Conservation (phyloP, 2,888 invertebrate species). For the Stenotaenia linearis region DNA sequence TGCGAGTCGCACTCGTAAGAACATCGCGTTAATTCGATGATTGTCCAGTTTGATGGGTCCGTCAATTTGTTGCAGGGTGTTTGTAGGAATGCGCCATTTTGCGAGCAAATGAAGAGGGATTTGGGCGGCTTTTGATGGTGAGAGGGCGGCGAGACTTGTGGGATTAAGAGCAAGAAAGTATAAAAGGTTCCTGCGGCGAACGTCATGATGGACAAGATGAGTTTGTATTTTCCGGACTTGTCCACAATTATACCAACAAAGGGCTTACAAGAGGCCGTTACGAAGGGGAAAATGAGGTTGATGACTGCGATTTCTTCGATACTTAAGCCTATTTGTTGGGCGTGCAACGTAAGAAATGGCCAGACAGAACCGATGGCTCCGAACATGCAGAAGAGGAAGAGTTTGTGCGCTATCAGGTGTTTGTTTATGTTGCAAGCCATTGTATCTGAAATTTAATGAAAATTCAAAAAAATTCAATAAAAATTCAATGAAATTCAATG, state of each 20-base stretch:
- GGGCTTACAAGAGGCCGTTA: conserved; percentile 71
- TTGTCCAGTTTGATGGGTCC: conserved; percentile 41
- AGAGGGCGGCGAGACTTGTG: conserved; percentile 38
- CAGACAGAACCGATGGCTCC: conserved; percentile 47
- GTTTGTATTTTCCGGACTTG: conserved; percentile 54
- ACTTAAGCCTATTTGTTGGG: conserved; percentile 66
- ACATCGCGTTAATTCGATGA: conserved; percentile 37
- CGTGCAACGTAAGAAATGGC: conserved; percentile 73
- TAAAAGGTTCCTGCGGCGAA: conserved; percentile 44
- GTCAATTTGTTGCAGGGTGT: neutral
- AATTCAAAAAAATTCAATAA: too few relatives aligned
- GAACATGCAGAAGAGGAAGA: neutral
- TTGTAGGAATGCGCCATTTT: neutral
- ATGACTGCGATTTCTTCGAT: conserved; percentile 68
- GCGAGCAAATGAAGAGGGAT: neutral
- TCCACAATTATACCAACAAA: conserved; percentile 74
- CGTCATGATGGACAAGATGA: conserved; percentile 43
- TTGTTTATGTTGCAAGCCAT: too few relatives aligned
- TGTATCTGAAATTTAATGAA: too few relatives aligned
- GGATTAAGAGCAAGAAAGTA: conserved; percentile 45
- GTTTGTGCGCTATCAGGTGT: too few relatives aligned
- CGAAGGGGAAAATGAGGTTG: conserved; percentile 70
- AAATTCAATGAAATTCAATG: too few relatives aligned
- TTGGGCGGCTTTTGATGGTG: neutral
- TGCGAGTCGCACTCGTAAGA: neutral